Evolutionary conservation across 1,140 invertebrate species (phyloP), one percentile per base, ranked within the genome.

Genomic region (Gonatopus flavifemur): DNA sequence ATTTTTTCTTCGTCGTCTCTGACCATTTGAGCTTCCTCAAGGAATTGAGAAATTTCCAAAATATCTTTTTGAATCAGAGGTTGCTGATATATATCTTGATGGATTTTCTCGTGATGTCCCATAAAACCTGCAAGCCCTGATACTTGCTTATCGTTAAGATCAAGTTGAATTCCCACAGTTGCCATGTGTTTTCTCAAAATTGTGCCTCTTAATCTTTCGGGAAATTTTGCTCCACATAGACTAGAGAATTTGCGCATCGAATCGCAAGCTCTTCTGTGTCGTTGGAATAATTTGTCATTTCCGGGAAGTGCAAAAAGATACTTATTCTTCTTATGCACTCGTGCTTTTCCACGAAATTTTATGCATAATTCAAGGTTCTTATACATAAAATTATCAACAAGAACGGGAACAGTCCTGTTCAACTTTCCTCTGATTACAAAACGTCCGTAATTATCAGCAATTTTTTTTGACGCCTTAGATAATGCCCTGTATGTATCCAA

Each of bases 41-140:
- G 15, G 22, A 20, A 28, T 41, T 40, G 30, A 35, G 37, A 25
- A 13, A 47, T 37, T 15, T 49, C 41, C 3, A 40, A 16, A 12
- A 41, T 49, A 16, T 49, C 31, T 10, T n/a, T 10, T n/a, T 19
- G 10, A 28, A 32, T 25, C n/a, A 41, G 18, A 13, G 57, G 53
- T 31, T 47, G 42, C 15, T 51, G 24, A 20, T 60, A 58, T 25
- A 31, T 33, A 21, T 58, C 12, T 38, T 45, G 41, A 28, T 60
- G 58, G 13, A 50, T 49, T 16, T 48, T 30, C n/a, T 55, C 32
- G 12, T 45, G 41, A n/a, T 60, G 58, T 18, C 55, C 55, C 55
- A 58, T 50, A 20, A 54, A 60, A 19, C 54, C 44, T 0, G 58
- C 55, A 22, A 60, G 36, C 35, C 48, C 47, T 3, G 45, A 41